Base-by-base conservation (phyloP, 2,113 vertebrate genomes). In the Drymodes brunneopygia region DNA sequence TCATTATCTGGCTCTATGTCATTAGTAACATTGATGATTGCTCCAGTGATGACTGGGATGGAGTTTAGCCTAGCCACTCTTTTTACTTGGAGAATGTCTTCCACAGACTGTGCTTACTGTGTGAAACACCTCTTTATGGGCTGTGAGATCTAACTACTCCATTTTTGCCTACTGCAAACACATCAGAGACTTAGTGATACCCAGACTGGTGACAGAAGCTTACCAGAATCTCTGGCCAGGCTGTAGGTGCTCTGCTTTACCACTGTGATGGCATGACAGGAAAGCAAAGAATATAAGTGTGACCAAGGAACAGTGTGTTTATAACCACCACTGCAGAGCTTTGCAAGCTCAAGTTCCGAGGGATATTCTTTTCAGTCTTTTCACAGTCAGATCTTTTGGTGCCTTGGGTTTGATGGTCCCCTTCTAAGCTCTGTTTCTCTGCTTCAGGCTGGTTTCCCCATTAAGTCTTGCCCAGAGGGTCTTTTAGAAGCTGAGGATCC, bases 151-250 rank as follows among this genome's bases (percentile, higher is more conserved):
- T 51, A 19, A 3, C 15, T 40, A 10, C 27, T 60, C 33, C 16
- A 19, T 42, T 20, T 4, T 44, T 5, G 4, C 10, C 28, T 35
- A 5, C 67, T 89, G 54, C 42, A 61, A 29, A 12, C 12, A 10
- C 0, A 0, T 28, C 25, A 13, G 42, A 56, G 50, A 22, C 31
- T 45, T n/a, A 1, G 15, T 24, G 2, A 21, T 61, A 20, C 3
- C 45, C 13, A 48, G 4, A 3, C 5, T 31, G n/a, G 9, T 28
- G 53, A 56, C n/a, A 56, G 54, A 15, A 54, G 27, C 42, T 62
- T n/a, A 7, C 13, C 29, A 5, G 10, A 10, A 44, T 31, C 47
- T 44, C 51, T 78, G 51, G 15, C 16, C 12, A 33, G 44, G 35
- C 65, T n/a, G 8, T 33, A 15, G 28, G 9, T 71, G 11, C 28